phyloP scores from a whole-genome alignment of 2,797 vertebrate species.

The Onychomys torridus region DNA sequence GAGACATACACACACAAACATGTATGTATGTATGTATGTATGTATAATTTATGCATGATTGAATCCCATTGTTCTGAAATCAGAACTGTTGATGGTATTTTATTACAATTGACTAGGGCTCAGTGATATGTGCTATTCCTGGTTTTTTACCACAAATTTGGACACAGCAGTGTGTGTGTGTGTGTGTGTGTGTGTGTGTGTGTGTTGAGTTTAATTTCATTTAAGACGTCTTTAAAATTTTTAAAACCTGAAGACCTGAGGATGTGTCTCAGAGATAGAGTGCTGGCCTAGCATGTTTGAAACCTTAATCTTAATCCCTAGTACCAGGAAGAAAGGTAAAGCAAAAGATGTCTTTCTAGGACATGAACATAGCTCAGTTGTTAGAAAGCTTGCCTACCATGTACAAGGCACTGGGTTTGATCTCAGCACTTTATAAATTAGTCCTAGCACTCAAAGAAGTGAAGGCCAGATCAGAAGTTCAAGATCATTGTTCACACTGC shows the following conservation, averaged over 20 bases:
- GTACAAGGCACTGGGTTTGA: not conserved
- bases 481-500: not conserved
- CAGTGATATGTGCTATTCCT: not conserved
- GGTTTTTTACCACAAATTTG: not conserved
- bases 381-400: not conserved
- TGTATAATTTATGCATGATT: not conserved
- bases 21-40: not conserved
- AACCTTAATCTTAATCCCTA: too few species aligned
- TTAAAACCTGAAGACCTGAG: not conserved
- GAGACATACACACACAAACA: not conserved
- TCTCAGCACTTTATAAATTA: not conserved
- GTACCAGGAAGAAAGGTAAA: not conserved
- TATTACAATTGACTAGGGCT: not conserved
- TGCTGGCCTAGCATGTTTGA: not conserved
- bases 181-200: not conserved
- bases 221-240: not conserved
- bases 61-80: not conserved
- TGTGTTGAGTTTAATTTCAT: not conserved
- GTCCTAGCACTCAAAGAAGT: not conserved
- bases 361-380: not conserved
- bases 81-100: not conserved
- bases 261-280: not conserved
- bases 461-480: not conserved
- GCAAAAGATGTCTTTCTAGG: not conserved
- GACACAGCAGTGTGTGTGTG: not conserved